A percentile compares a stretch with the other conserved stretches of the same genome.
phyloP scores from a whole-genome alignment of 2,113 vertebrate species.

The Eudorcas thomsonii region DNA sequence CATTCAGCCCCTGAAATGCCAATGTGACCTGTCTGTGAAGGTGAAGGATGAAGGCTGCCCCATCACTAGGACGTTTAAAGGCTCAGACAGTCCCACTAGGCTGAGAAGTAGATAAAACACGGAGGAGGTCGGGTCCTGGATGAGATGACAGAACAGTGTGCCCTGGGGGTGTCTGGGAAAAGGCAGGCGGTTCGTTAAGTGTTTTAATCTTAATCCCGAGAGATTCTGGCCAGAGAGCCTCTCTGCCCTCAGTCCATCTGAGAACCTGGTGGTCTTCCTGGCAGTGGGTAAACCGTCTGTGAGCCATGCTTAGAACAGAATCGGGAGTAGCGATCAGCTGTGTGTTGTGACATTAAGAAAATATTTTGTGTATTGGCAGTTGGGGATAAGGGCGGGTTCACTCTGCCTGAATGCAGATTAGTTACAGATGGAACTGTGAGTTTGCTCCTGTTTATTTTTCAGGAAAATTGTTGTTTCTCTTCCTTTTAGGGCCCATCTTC shows the following conservation, averaged over 20 bases:
- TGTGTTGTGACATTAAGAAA: neutral
- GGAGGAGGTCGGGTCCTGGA: neutral
- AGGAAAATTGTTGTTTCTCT: neutral
- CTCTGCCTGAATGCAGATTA: neutral
- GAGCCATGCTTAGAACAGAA: neutral
- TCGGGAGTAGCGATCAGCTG: neutral
- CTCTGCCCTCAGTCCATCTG: neutral
- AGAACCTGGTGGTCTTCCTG: neutral
- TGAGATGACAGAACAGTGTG: neutral
- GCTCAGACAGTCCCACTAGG: neutral
- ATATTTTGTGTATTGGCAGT: neutral
- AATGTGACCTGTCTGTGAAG: neutral
- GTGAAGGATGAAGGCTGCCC: neutral
- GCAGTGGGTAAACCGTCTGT: too few relatives aligned
- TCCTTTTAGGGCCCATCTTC: neutral
- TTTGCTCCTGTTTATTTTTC: neutral
- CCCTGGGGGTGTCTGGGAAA: neutral
- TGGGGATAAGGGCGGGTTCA: too few relatives aligned
- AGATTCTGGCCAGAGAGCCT: neutral
- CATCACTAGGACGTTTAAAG: neutral
- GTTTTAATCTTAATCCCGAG: neutral
- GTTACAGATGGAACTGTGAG: neutral
- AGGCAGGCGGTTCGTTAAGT: neutral
- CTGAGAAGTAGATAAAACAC: neutral
- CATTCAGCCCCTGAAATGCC: neutral